Conservation (phyloP, 2,888 invertebrate genomes). For the Eurois occulta region DNA sequence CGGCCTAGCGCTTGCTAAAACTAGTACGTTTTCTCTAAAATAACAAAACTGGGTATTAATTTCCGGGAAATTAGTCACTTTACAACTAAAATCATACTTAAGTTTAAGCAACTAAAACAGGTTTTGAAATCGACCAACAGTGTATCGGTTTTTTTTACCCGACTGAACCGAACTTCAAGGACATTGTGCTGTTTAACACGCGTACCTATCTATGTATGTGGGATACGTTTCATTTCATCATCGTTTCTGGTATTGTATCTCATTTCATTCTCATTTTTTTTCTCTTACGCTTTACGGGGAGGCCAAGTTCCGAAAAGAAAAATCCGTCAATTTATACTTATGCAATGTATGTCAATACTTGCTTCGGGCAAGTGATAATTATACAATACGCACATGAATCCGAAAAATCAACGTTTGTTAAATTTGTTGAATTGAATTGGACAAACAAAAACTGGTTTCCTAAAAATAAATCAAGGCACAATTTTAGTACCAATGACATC, state of each 20-base stretch:
- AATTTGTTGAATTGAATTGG: too few relatives aligned
- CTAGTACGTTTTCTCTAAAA: not conserved
- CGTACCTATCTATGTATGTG: not conserved
- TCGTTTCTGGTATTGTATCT: not conserved
- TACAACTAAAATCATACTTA: not conserved
- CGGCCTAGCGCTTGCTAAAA: not conserved
- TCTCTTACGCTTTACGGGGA: too few relatives aligned
- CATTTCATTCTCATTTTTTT: too few relatives aligned
- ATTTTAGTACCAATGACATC: not conserved
- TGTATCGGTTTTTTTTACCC: not conserved
- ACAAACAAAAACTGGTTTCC: not conserved
- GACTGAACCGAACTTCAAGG: not conserved
- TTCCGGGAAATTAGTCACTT: not conserved
- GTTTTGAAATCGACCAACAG: not conserved
- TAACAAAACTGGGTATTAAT: constrained; percentile 1
- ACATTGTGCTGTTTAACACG: not conserved
- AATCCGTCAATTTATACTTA: too few relatives aligned
- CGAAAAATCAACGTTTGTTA: too few relatives aligned
- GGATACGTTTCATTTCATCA: not conserved
- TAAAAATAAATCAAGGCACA: not conserved
- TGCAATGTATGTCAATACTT: too few relatives aligned
- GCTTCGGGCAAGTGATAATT: too few relatives aligned
- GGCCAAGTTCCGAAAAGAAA: too few relatives aligned
- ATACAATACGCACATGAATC: not conserved
- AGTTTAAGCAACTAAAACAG: not conserved